These are phyloP conservation scores for Morphnarchus princeps DNA, from an alignment of 2,113 vertebrate species.

Conservation along the genomic window DNA sequence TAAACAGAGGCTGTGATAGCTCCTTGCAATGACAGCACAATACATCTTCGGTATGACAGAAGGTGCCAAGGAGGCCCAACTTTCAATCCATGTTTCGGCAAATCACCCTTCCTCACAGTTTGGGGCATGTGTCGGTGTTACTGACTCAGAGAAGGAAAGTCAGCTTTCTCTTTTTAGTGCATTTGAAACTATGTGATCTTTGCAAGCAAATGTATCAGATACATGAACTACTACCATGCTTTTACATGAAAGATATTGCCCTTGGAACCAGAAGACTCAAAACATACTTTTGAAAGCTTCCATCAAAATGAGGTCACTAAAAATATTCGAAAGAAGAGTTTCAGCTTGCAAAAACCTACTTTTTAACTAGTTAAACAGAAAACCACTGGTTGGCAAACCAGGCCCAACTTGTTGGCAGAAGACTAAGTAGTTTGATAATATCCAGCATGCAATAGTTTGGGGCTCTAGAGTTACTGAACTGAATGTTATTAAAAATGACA, in stretches of 20 bases:
- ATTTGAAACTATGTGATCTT: background rate
- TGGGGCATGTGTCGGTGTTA: background rate
- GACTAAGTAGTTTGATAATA: background rate
- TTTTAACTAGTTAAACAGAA: background rate
- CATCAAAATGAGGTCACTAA: background rate
- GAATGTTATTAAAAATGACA: slow-evolving; percentile 44
- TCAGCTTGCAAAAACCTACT: background rate
- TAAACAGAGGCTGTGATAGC: background rate
- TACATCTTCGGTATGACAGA: background rate
- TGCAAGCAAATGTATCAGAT: background rate
- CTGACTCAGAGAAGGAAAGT: background rate
- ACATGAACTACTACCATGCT: background rate
- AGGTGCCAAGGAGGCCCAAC: background rate
- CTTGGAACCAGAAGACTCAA: slow-evolving; percentile 3
- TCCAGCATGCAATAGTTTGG: background rate
- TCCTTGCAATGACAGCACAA: background rate
- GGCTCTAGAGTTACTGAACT: background rate
- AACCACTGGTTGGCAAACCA: background rate
- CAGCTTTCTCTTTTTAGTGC: background rate
- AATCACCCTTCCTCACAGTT: background rate
- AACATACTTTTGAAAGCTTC: background rate
- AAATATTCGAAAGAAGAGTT: background rate
- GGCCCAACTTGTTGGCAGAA: background rate
- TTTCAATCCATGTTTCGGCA: background rate
- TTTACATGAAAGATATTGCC: background rate